phyloP scores from a whole-genome alignment of 2,113 vertebrate species.

The Rhinoptilus africanus region DNA sequence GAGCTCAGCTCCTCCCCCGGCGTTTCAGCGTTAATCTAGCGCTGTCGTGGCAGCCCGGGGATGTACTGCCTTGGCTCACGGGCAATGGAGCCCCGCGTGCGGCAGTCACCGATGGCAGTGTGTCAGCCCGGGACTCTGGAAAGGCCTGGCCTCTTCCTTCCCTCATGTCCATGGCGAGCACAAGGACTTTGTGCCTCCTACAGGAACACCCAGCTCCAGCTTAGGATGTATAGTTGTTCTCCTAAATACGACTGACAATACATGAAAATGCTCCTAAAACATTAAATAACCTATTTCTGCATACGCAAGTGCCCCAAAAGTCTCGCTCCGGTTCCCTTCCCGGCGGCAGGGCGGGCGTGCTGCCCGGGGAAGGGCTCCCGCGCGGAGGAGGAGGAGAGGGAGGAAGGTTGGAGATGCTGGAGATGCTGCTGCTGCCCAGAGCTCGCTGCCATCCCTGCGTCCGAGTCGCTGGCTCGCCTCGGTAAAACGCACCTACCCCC shows the following conservation, averaged over 20 bases:
- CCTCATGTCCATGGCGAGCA: accelerated
- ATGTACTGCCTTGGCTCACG: accelerated
- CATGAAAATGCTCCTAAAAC: background rate
- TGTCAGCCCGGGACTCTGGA: background rate
- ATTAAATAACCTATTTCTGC: background rate
- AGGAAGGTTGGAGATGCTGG: background rate
- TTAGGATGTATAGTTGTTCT: background rate
- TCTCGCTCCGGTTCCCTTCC: background rate
- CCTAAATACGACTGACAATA: background rate
- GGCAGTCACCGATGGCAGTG: background rate
- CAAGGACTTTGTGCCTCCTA: background rate
- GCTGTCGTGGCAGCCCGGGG: background rate
- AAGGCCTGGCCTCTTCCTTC: background rate
- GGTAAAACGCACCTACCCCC: no score
- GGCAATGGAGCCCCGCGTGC: accelerated
- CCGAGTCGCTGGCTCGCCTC: accelerated
- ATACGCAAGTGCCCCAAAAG: background rate
- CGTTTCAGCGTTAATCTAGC: background rate
- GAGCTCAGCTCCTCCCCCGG: background rate
- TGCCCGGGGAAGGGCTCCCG: background rate
- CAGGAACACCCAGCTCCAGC: background rate
- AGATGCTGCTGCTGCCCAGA: background rate
- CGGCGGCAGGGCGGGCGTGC: accelerated
- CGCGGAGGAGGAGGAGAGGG: background rate
- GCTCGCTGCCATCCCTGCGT: accelerated